Percentiles rank a stretch among this genome's conserved stretches.
Evolutionary conservation across 1,140 invertebrate species (phyloP).

Genomic region (Diploscapter pachys): DNA sequence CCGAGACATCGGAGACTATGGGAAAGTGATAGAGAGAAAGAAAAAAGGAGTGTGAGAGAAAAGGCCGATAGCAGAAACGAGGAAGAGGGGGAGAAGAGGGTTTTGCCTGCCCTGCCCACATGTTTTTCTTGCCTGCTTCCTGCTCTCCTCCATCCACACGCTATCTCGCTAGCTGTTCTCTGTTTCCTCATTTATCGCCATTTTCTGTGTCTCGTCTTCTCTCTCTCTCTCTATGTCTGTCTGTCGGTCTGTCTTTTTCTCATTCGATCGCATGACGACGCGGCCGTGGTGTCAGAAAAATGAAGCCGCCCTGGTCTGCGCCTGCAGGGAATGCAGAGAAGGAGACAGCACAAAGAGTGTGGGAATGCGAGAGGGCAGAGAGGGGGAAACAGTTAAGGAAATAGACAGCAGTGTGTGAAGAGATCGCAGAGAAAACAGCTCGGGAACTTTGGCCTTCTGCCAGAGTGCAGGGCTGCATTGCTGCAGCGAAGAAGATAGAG

Average conservation of each 20-base stretch:
- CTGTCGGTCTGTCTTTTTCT: conserved; percentile 8
- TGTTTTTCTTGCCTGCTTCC: neutral
- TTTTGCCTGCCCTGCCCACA: neutral
- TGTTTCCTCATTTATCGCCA: neutral
- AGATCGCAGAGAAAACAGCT: no score
- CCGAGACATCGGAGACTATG: neutral
- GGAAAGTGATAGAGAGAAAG: neutral
- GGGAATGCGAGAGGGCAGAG: no score
- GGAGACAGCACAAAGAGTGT: no score
- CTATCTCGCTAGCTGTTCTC: neutral
- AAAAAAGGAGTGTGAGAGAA: conserved; percentile 5
- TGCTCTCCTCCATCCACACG: neutral
- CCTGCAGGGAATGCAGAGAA: no score
- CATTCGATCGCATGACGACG: neutral
- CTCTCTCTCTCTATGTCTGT: conserved; percentile 19
- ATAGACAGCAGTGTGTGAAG: no score
- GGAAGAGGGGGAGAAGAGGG: neutral
- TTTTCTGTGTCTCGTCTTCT: conserved; percentile 4
- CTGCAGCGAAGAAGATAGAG: no score
- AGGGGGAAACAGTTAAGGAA: no score
- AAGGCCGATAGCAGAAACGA: neutral
- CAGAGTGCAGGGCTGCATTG: no score
- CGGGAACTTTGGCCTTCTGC: no score
- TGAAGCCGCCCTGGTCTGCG: no score
- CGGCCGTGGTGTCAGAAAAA: no score